phyloP scores from a whole-genome alignment of 2,113 vertebrate genomes.

The Xyliphius kryptos region DNA sequence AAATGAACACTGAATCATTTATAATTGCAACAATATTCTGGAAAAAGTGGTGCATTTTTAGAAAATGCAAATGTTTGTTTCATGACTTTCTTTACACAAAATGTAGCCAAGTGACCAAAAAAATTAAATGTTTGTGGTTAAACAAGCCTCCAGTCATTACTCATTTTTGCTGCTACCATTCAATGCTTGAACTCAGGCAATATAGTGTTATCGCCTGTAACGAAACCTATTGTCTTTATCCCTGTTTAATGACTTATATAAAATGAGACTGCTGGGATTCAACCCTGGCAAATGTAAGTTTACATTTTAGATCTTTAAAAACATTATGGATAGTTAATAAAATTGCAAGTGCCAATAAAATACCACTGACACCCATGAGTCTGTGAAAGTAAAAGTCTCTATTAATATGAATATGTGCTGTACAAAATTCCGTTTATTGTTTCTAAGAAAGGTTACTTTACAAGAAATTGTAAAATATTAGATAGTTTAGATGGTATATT shows the following conservation, averaged over 20 bases:
- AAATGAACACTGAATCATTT: too few species aligned
- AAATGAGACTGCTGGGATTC: background rate
- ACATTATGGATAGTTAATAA: background rate
- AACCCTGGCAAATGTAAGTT: background rate
- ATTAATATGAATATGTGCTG: too few species aligned
- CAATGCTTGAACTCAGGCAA: constrained; percentile 2
- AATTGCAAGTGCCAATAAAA: background rate
- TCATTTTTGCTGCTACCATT: constrained; percentile 1
- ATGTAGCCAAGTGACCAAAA: background rate
- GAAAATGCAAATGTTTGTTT: background rate
- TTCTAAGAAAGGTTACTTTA: too few species aligned
- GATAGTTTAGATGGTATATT: too few species aligned
- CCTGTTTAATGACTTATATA: background rate
- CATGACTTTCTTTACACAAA: background rate
- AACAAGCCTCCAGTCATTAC: constrained; percentile 9
- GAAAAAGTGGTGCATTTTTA: too few species aligned
- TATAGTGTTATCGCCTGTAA: constrained; percentile 21
- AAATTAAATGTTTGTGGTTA: constrained; percentile 3
- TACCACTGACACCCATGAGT: background rate
- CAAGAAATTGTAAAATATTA: too few species aligned
- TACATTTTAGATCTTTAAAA: background rate
- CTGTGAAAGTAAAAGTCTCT: too few species aligned
- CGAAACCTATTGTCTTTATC: constrained; percentile 16
- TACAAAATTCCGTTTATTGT: too few species aligned
- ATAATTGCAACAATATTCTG: too few species aligned